Base-by-base conservation (phyloP, 2,888 invertebrate species). In the Oligia fasciuncula region DNA sequence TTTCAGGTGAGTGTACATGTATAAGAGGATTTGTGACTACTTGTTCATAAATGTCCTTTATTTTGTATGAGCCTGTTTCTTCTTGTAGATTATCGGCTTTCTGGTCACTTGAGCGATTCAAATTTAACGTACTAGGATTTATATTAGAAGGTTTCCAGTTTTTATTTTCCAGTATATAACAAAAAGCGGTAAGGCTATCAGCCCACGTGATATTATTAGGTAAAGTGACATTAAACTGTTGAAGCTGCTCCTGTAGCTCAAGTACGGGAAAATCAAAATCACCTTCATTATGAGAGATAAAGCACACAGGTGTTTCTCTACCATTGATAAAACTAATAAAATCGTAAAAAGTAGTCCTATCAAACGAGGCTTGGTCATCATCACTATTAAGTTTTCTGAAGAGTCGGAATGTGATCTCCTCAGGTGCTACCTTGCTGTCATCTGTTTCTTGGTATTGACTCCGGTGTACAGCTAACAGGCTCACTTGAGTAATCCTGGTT, bases 361-460 rank as follows among this genome's bases (percentile, higher is more conserved):
- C 79, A 40, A 80, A 57, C 29, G 35, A n/a, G 40, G 83, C 51
- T 29, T 77, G 43, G 6, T 54, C 67, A 68, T 62, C 54, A 11
- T 67, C 79, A 83, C 60, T 60, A 51, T 77, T 77, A 29, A 3
- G 57, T n/a, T 62, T 68, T 54, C 80, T 83, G 54, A 83, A 83
- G 35, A 80, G 40, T 57, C 46, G 67, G 54, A 83, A 80, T 40
- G 54, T 54, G 17, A 68, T 23, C 54, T 80, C 79, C 4, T 83
- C 54, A 1, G 84, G 80, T 5, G 84, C 67, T 68, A 68, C 62
- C 84, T 83, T 84, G 62, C 62, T 84, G 62, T 80, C 80, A 78
- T 80, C 80, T 14, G 84, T 83, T 63, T 80, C 80, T 62, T 78
- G 84, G 46, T 83, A 80, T 54, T 80, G 80, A 57, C 79, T 80